Evolutionary conservation across 2,888 invertebrate species (phyloP), one percentile per base, ranked within the genome.

Genomic region (Melieria omissa): DNA sequence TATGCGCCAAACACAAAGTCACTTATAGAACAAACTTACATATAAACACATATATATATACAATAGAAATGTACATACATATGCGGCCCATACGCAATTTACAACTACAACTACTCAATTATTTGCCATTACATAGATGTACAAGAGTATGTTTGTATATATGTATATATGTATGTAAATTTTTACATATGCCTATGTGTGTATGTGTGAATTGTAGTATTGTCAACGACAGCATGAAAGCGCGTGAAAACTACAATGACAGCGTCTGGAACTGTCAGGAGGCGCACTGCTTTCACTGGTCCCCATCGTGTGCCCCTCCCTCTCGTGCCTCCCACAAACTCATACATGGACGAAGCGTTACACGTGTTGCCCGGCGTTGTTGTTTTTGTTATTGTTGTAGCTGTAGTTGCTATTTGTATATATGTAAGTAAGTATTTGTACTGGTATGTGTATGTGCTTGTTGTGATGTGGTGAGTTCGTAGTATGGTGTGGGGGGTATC

Each of bases 401-500:
- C 52, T 52, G 5, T 52, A 29, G 29, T 29, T 29, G 10, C 12
- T 49, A 64, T 41, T 7, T 5, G 49, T 9, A 49, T 8, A 16
- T 52, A 44, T 9, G 46, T 46, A 45, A 8, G 49, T 49, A 49
- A 55, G 45, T 16, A 65, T 47, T 9, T 6, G 9, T 45, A 42
- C 8, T 6, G 14, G 44, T 45, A n/a, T 62, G 7, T 45, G 45
- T 62, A 64, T 47, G 64, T 64, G 12, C 1, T 52, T 52, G 9
- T 9, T 52, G 12, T 52, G 12, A 14, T 29, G 29, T 29, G 45
- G 14, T 45, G 44, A 0, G 7, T 45, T 45, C 6, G n/a, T 47
- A 6, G 57, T 55, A 65, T 16, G 16, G 12, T 4, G 16, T 55
- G 55, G 52, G 46, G 69, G 45, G 73, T 75, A 75, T 76, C 80